A percentile compares a stretch with the other conserved stretches of the same genome.
These are phyloP conservation scores for Perca flavescens DNA, from an alignment of 2,113 vertebrate genomes.

Conservation along the genomic window DNA sequence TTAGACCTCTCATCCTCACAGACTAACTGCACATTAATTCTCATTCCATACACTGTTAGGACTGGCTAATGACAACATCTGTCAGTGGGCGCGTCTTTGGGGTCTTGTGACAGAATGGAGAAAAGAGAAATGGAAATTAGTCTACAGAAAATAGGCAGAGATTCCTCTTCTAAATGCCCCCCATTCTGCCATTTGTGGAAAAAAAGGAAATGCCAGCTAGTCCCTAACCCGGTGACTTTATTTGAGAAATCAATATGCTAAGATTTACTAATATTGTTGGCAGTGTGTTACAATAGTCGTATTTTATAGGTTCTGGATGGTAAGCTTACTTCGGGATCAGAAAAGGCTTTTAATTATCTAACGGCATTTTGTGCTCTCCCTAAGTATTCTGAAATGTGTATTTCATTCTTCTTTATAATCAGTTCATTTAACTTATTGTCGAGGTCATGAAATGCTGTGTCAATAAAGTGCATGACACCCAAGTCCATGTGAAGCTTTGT, in stretches of 20 bases:
- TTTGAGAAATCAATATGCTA: conserved; percentile 27
- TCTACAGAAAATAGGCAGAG: conserved; percentile 28
- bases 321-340: not conserved
- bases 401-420: conserved; percentile 18
- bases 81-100: conserved; percentile 60
- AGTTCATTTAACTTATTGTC: not conserved
- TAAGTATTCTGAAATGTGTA: not conserved
- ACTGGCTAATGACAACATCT: conserved; percentile 69
- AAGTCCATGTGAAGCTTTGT: conserved; percentile 24
- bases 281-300: conserved; percentile 10
- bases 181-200: not conserved
- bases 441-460: conserved; percentile 14
- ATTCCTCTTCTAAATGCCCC: conserved; percentile 3
- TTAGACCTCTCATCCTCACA: conserved; percentile 56
- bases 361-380: not conserved
- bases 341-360: not conserved
- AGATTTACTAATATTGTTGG: conserved; percentile 16
- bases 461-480: conserved; percentile 15
- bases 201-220: conserved; percentile 18
- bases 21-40: conserved; percentile 69
- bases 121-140: conserved; percentile 57
- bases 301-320: not conserved
- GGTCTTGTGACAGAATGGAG: conserved; percentile 43
- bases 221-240: conserved; percentile 29
- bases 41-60: conserved; percentile 56